These are phyloP conservation scores for Cynodonichthys magdalenae DNA, from an alignment of 2,797 vertebrate species.

Conservation along the genomic window DNA sequence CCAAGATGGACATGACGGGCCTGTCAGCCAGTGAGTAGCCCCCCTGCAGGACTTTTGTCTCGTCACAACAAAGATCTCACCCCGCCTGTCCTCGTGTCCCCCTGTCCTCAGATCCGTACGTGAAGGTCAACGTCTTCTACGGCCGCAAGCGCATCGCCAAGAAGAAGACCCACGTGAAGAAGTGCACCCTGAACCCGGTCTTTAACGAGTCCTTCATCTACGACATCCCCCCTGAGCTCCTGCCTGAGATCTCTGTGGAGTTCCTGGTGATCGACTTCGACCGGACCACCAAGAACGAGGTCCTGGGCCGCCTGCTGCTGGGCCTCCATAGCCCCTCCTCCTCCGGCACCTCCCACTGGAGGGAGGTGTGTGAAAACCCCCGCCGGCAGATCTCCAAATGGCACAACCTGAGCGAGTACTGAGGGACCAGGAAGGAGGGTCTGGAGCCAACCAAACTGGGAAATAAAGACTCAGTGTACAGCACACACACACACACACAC, in stretches of 20 bases:
- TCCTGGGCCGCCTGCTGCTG: conserved; percentile 89
- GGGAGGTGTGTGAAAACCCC: conserved; percentile 89
- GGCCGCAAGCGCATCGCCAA: conserved; percentile 95
- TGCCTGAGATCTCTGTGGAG: conserved; percentile 92
- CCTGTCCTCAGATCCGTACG: conserved; percentile 88
- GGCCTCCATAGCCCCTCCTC: conserved; percentile 86
- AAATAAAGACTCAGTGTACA: conserved; percentile 57
- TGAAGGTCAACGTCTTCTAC: conserved; percentile 96
- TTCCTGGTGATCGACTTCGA: conserved; percentile 96
- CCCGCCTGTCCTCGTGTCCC: background rate
- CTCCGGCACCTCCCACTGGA: conserved; percentile 88
- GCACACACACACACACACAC: conserved; percentile 25
- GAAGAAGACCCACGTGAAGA: conserved; percentile 98
- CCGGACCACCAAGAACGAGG: conserved; percentile 95
- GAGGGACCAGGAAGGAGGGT: conserved; percentile 26
- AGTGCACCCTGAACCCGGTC: conserved; percentile 93
- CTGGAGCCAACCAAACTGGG: conserved; percentile 20
- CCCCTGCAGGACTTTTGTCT: background rate
- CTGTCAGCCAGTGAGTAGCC: conserved; percentile 94
- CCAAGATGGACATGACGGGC: conserved; percentile 96
- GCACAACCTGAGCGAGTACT: conserved; percentile 94
- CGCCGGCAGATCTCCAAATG: conserved; percentile 91
- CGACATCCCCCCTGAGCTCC: conserved; percentile 90
- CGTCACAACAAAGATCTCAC: too few relatives aligned
- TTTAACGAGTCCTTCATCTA: conserved; percentile 99